Evolutionary conservation across 2,888 invertebrate species (phyloP), one percentile per base, ranked within the genome.

Genomic region (Silvanus unidentatus): DNA sequence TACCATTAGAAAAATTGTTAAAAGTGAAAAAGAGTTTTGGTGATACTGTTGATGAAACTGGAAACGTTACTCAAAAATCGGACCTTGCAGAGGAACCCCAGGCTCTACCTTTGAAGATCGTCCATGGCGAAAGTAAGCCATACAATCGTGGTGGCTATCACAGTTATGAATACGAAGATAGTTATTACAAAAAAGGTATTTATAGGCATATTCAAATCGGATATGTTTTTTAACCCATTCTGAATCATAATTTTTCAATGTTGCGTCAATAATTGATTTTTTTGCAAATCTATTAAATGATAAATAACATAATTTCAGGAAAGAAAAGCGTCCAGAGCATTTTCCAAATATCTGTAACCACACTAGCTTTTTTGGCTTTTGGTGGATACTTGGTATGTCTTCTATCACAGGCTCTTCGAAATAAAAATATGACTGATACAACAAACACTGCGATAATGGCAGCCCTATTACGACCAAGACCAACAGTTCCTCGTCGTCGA

Each of bases 341-440:
- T 40, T 89, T 90, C 60, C 84, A 88, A 50, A 75, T 86, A 54
- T 84, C 88, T 0, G 77, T 90, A 8, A 88, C 89, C 0, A 81
- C 87, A 0, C 69, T 90, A 42, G 84, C 90, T 0, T 90, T 90
- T 70, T 70, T 90, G 5, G 90, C 90, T 0, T 91, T 91, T 59
- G 90, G 88, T 0, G 90, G 89, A 1, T 91, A 91, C 63, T 70
- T 91, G 13, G 65, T 90, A 1, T 87, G 88, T 57, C 72, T 90
- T 38, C 81, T 89, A 41, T 82, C 88, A 16, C 83, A 86, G 59
- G 85, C 86, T 0, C 78, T 88, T 42, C 83, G 81, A 60, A 77
- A 79, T 13, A 76, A 77, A 52, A 51, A 55, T 8, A 48, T 49
- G 35, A 54, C 48, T 44, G 66, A 65, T 49, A 63, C 60, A 1